Percentiles rank a stretch among this genome's conserved stretches.
phyloP scores from a whole-genome alignment of 2,113 vertebrate species.

The Heteronetta atricapilla region DNA sequence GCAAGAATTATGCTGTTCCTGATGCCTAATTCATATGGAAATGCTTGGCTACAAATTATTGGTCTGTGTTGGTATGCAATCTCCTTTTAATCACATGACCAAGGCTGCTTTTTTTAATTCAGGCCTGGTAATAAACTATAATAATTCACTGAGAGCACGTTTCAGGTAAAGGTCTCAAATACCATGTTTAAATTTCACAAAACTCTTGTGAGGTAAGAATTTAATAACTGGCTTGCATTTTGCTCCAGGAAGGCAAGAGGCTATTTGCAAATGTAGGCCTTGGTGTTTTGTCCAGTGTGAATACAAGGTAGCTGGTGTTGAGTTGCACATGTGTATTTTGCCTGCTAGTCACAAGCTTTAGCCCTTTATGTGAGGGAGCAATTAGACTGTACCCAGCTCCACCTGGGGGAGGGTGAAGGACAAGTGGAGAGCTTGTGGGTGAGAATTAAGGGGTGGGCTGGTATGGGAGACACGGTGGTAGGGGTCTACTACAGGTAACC shows the following conservation, averaged over 20 bases:
- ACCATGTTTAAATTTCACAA: background rate
- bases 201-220: background rate
- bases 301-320: background rate
- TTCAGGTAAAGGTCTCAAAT: background rate
- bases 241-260: background rate
- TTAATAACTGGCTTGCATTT: background rate
- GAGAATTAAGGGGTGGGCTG: too few species aligned
- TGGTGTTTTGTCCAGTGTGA: background rate
- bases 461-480: too few species aligned
- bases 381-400: too few species aligned
- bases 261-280: background rate
- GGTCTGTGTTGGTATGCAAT: background rate
- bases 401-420: too few species aligned
- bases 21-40: background rate
- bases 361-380: too few species aligned
- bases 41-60: background rate
- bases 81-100: constrained; percentile 14
- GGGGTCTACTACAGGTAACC: too few species aligned
- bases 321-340: background rate
- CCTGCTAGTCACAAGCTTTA: background rate
- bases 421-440: too few species aligned
- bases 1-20: background rate
- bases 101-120: background rate
- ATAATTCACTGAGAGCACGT: background rate
- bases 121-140: background rate